These are phyloP conservation scores for Chamaea fasciata DNA, from an alignment of 2,113 vertebrate species.

Conservation along the genomic window DNA sequence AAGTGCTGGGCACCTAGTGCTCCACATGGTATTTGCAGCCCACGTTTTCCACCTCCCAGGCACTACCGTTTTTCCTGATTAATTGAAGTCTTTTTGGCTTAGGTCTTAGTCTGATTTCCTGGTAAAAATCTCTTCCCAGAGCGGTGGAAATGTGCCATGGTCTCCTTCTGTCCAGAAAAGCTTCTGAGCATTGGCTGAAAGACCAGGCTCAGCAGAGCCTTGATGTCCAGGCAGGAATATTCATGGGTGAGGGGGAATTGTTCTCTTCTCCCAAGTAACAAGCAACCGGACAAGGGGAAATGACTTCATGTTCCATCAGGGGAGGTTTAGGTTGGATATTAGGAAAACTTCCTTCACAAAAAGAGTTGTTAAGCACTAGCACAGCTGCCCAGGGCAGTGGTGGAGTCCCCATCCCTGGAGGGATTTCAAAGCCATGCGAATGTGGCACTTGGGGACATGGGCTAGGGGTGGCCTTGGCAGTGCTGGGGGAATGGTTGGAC, in stretches of 20 bases:
- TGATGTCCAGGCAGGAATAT: not conserved
- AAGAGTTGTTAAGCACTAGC: not conserved
- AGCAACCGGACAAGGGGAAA: not conserved
- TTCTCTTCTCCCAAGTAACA: not conserved
- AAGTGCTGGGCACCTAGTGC: not conserved
- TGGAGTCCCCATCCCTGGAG: not conserved
- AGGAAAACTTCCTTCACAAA: not conserved
- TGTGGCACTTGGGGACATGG: not conserved
- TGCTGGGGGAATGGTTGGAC: not conserved
- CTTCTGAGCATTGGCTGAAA: not conserved
- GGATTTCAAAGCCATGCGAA: too few relatives aligned
- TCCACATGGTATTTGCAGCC: not conserved
- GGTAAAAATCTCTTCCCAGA: not conserved
- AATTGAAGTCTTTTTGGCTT: not conserved
- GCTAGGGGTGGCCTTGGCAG: not conserved
- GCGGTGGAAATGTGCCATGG: accelerated
- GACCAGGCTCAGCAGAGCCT: not conserved
- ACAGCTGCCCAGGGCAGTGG: not conserved
- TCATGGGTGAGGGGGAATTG: not conserved
- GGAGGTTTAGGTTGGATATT: not conserved
- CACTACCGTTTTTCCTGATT: not conserved
- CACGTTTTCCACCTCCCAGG: not conserved
- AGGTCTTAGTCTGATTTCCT: not conserved
- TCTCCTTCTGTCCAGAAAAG: not conserved
- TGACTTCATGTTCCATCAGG: not conserved